Percentiles rank a stretch among this genome's conserved stretches.
Conservation (phyloP, 2,888 invertebrate species). For the Panopea generosa region DNA sequence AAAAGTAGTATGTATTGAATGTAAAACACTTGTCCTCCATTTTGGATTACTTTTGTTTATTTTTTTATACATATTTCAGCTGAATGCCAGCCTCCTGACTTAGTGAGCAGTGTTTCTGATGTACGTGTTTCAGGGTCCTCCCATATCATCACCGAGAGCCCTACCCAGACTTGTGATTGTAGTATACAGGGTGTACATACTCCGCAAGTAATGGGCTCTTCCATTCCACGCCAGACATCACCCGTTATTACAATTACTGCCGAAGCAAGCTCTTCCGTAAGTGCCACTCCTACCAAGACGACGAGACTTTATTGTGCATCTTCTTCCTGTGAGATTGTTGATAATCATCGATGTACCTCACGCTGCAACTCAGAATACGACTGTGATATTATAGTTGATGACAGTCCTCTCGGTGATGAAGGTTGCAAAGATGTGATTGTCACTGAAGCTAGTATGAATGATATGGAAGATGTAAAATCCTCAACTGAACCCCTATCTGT, state of each 20-base stretch:
- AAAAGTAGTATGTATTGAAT: no score
- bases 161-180: no score
- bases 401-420: conserved; percentile 15
- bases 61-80: conserved; percentile 13
- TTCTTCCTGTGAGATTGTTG: conserved; percentile 5
- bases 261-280: neutral
- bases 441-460: no score
- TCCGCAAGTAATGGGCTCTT: no score
- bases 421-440: no score
- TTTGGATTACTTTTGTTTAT: no score
- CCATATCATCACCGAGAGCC: neutral
- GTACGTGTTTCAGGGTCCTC: conserved; percentile 2
- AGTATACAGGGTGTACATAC: no score
- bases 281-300: neutral
- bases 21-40: no score
- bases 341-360: neutral
- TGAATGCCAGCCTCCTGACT: conserved; percentile 22
- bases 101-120: conserved; percentile 38
- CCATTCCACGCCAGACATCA: no score
- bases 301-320: neutral
- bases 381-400: conserved; percentile 57
- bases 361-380: conserved; percentile 35
- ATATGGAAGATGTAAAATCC: no score
- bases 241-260: no score
- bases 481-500: no score